Evolutionary conservation across 1,140 invertebrate genomes (phyloP).

Genomic region (Tetragnatha versicolor): DNA sequence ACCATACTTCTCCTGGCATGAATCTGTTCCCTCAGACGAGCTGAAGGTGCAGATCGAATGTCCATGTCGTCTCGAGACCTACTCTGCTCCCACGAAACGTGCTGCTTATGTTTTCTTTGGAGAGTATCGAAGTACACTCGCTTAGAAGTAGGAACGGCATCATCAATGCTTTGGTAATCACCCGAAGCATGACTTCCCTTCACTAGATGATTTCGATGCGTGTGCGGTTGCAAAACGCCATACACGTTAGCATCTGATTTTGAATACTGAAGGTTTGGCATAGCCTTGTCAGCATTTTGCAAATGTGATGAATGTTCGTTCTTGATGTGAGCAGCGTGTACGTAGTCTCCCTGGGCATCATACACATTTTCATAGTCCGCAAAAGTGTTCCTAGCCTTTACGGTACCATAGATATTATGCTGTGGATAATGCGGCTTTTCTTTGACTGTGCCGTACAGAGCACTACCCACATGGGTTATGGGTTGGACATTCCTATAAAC

Average conservation of each 20-base stretch:
- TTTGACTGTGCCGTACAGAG: conserved; percentile 19
- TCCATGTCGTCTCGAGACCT: conserved; percentile 56
- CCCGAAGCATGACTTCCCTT: background rate
- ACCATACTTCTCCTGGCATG: conserved; percentile 56
- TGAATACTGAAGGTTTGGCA: conserved; percentile 34
- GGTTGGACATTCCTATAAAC: conserved; percentile 36
- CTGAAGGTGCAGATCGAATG: conserved; percentile 45
- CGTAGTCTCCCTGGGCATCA: conserved; percentile 36
- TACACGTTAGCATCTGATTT: conserved; percentile 53
- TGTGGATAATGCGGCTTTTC: conserved; percentile 20
- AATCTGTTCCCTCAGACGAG: conserved; percentile 42
- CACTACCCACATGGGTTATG: conserved; percentile 1
- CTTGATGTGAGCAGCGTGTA: background rate
- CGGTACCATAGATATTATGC: conserved; percentile 29
- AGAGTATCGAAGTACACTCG: conserved; percentile 49
- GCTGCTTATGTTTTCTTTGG: conserved; percentile 43
- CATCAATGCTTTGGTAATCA: conserved; percentile 8
- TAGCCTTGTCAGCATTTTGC: conserved; percentile 11
- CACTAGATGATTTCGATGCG: background rate
- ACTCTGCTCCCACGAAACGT: conserved; percentile 48
- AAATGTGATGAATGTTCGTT: conserved; percentile 10
- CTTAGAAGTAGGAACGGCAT: conserved; percentile 10
- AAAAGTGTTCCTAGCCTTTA: conserved; percentile 10
- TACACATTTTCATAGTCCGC: conserved; percentile 55
- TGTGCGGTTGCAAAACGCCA: conserved; percentile 25